Evolutionary conservation across 2,888 invertebrate genomes (phyloP).

Genomic region (Ennomos erosarius): DNA sequence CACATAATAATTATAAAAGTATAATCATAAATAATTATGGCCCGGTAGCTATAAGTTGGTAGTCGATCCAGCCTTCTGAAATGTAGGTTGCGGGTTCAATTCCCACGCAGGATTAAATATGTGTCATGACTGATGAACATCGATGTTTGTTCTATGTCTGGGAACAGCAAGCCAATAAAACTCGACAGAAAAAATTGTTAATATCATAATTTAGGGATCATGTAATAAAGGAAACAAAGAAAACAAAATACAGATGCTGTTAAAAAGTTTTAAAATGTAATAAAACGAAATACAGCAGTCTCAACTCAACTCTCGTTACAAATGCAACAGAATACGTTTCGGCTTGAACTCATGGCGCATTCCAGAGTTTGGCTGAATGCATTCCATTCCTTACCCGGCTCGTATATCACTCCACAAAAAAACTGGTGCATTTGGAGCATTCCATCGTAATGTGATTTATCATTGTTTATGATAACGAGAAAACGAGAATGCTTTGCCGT

Average conservation of each 20-base stretch:
- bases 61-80: too few relatives aligned
- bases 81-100: too few relatives aligned
- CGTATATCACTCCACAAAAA: slow-evolving; percentile 43
- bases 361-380: slow-evolving; percentile 32
- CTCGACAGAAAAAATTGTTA: too few relatives aligned
- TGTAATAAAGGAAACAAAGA: too few relatives aligned
- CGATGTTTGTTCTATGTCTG: too few relatives aligned
- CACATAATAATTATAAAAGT: slow-evolving; percentile 11
- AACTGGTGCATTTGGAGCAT: slow-evolving; percentile 40
- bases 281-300: not conserved
- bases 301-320: not conserved
- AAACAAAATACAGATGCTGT: not conserved
- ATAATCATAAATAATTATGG: not conserved
- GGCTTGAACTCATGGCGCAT: slow-evolving; percentile 10
- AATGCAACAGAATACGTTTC: slow-evolving; percentile 6
- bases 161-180: too few relatives aligned
- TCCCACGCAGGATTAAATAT: too few relatives aligned
- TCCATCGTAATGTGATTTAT: slow-evolving; percentile 41
- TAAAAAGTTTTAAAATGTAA: slow-evolving; percentile 5
- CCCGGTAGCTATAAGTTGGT: too few relatives aligned
- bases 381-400: slow-evolving; percentile 35
- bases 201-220: too few relatives aligned
- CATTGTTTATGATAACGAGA: slow-evolving; percentile 39
- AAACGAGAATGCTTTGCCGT: slow-evolving; percentile 33
- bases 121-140: too few relatives aligned